phyloP scores from a whole-genome alignment of 2,888 invertebrate species.

The Aricia artaxerxes region DNA sequence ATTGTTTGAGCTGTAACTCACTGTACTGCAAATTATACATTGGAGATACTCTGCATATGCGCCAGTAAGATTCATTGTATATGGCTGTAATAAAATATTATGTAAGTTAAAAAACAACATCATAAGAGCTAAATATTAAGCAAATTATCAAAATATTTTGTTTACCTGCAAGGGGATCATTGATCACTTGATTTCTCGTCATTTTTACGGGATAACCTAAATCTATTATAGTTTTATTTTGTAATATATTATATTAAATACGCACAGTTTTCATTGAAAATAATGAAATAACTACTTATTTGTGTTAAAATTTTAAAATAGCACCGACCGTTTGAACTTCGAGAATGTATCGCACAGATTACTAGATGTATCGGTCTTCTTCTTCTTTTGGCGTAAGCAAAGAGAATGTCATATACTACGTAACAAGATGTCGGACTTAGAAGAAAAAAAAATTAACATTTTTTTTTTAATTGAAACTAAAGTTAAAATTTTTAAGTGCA shows the following conservation, averaged over 20 bases:
- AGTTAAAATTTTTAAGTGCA: no score
- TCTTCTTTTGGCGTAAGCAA: no score
- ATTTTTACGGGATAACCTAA: conserved; percentile 28
- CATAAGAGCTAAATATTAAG: not conserved
- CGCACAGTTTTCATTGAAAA: not conserved
- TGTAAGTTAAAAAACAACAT: not conserved
- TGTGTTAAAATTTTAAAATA: no score
- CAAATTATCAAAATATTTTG: not conserved
- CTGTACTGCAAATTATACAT: conserved; percentile 60
- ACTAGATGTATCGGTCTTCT: no score
- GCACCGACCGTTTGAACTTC: no score
- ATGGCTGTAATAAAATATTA: conserved; percentile 53
- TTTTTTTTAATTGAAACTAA: no score
- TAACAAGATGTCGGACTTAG: no score
- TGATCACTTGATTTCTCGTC: conserved; percentile 39
- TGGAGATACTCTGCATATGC: conserved; percentile 64
- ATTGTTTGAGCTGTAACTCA: conserved; percentile 66
- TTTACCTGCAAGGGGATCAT: conserved; percentile 49
- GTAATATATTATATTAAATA: not conserved
- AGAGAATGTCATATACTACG: no score
- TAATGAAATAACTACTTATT: not conserved
- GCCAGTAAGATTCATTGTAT: conserved; percentile 68
- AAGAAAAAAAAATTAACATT: no score
- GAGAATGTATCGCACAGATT: no score
- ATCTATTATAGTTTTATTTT: not conserved